Evolutionary conservation across 2,797 vertebrate species (phyloP).

Genomic region (Triplophysa yarkandensis): DNA sequence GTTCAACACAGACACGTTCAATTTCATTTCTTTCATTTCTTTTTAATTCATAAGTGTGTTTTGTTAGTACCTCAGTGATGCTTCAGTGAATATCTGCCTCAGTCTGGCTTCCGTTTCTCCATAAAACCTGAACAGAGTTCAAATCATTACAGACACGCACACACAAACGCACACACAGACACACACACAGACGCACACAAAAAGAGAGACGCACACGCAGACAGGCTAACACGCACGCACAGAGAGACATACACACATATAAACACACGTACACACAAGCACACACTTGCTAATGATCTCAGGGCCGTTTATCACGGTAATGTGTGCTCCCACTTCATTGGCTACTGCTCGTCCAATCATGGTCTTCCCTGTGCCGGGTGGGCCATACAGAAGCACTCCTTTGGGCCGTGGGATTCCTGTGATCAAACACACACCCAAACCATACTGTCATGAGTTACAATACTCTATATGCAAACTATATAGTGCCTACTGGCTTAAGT

Average conservation of each 20-base stretch:
- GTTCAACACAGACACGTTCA: constrained; percentile 21
- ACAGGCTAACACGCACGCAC: too few species aligned
- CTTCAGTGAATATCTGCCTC: constrained; percentile 90
- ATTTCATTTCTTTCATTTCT: background rate
- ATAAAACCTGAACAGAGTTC: constrained; percentile 82
- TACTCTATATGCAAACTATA: too few species aligned
- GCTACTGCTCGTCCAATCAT: constrained; percentile 94
- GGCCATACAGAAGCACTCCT: constrained; percentile 90
- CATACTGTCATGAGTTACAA: constrained; percentile 15
- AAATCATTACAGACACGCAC: background rate
- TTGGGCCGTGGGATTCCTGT: constrained; percentile 89
- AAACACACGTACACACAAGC: constrained; percentile 61
- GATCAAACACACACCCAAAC: constrained; percentile 42
- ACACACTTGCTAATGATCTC: constrained; percentile 98
- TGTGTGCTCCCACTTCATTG: constrained; percentile 86
- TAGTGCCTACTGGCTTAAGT: too few species aligned
- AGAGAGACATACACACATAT: background rate
- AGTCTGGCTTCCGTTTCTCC: constrained; percentile 92
- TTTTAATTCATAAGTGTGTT: background rate
- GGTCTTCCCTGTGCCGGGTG: constrained; percentile 95
- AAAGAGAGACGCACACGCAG: background rate
- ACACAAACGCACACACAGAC: too few species aligned
- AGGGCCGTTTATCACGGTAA: constrained; percentile 92
- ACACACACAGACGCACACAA: background rate
- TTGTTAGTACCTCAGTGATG: constrained; percentile 78